Percentiles rank a stretch among this genome's conserved stretches.
These are phyloP conservation scores for Cancer borealis DNA, from an alignment of 2,888 invertebrate species.

Conservation along the genomic window DNA sequence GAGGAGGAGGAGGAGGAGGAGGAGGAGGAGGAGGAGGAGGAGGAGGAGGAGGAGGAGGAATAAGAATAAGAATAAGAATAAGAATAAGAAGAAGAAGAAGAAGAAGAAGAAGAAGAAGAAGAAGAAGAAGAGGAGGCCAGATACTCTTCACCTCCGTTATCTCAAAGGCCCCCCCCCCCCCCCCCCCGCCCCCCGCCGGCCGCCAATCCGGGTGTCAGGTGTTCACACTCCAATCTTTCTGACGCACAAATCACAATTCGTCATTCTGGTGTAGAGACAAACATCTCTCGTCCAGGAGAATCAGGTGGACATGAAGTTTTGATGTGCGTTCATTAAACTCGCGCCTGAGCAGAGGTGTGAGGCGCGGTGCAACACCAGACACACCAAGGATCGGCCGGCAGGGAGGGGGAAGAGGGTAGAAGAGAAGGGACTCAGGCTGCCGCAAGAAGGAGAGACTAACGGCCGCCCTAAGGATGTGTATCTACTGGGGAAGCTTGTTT, in stretches of 20 bases:
- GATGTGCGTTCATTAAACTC: not conserved
- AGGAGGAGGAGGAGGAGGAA: too few species aligned
- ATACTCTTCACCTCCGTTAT: not conserved
- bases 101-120: not conserved
- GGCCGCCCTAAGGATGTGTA: constrained; percentile 52
- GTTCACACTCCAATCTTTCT: constrained; percentile 17
- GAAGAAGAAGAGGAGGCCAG: not conserved
- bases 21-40: not conserved
- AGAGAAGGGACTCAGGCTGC: not conserved
- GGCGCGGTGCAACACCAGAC: constrained; percentile 36
- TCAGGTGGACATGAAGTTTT: not conserved
- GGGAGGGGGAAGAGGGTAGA: not conserved
- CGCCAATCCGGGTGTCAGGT: not conserved
- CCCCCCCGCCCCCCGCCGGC: not conserved
- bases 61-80: too few species aligned
- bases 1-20: not conserved
- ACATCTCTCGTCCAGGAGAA: constrained; percentile 3
- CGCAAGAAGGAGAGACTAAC: not conserved
- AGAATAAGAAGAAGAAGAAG: too few species aligned
- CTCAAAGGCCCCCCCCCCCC: not conserved
- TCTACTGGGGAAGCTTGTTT: constrained; percentile 34
- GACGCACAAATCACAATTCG: constrained; percentile 4
- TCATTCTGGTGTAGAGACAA: constrained; percentile 28
- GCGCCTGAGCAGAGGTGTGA: constrained; percentile 32
- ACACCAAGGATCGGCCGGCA: not conserved